phyloP scores from a whole-genome alignment of 2,888 invertebrate genomes.

The Xestia c-nigrum region DNA sequence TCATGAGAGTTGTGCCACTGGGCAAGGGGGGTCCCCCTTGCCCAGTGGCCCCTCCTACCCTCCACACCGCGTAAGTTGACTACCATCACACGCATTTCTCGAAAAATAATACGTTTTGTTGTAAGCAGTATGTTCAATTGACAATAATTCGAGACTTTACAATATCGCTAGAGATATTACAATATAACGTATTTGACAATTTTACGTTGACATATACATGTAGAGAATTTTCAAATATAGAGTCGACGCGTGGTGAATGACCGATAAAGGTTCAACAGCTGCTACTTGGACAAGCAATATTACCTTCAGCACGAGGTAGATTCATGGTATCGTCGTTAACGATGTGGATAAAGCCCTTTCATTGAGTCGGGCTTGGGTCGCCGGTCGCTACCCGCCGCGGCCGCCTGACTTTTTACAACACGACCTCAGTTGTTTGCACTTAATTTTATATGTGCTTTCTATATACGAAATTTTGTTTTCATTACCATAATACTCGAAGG shows the following conservation, averaged over 20 bases:
- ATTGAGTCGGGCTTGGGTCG: constrained; percentile 51
- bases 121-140: no score
- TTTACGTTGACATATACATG: no score
- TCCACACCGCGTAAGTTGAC: no score
- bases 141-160: no score
- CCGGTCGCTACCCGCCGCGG: constrained; percentile 41
- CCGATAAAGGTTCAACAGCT: constrained; percentile 79
- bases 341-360: constrained; percentile 60
- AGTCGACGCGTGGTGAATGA: constrained; percentile 75
- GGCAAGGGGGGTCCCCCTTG: no score
- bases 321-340: constrained; percentile 57
- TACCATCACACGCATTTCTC: no score
- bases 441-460: constrained; percentile 53
- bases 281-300: constrained; percentile 54
- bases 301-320: constrained; percentile 53
- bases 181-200: no score
- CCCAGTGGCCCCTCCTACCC: no score
- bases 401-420: constrained; percentile 56
- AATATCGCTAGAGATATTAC: no score
- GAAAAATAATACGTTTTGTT: no score
- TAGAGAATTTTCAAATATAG: constrained; percentile 74
- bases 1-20: no score
- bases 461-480: constrained; percentile 53
- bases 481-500: constrained; percentile 42
- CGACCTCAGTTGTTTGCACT: constrained; percentile 59